These are phyloP conservation scores for Psophia crepitans DNA, from an alignment of 2,113 vertebrate genomes.

Conservation along the genomic window DNA sequence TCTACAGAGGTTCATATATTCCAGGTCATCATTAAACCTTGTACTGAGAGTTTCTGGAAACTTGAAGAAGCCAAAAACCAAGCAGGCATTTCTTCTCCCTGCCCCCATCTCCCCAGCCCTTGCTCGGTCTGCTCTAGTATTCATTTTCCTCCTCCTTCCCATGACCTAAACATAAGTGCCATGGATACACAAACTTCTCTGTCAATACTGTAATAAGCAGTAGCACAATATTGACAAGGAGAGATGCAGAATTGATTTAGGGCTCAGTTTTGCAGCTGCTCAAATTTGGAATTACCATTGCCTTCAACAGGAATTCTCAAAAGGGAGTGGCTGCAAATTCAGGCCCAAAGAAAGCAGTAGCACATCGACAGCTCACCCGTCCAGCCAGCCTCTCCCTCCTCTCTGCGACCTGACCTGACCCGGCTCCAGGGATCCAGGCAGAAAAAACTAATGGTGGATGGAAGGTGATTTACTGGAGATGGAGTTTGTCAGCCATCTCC, in stretches of 20 bases:
- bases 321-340: constrained; percentile 18
- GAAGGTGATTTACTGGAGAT: neutral
- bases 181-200: neutral
- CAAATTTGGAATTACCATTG: neutral
- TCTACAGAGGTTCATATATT: neutral
- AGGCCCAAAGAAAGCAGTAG: constrained; percentile 51
- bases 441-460: neutral
- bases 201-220: neutral
- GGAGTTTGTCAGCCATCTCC: neutral
- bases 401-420: neutral
- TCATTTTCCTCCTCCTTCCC: neutral
- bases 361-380: neutral
- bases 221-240: neutral
- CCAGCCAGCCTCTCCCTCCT: neutral
- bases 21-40: neutral
- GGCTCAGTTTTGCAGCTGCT: constrained; percentile 7
- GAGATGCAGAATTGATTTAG: neutral
- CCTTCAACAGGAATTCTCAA: neutral
- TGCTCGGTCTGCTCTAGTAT: neutral
- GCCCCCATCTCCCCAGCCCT: neutral
- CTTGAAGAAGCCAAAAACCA: neutral
- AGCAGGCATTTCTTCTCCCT: neutral
- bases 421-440: neutral
- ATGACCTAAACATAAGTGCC: neutral
- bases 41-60: neutral